Conservation (phyloP, 2,797 vertebrate genomes). For the Helicolenus hilgendorfi region DNA sequence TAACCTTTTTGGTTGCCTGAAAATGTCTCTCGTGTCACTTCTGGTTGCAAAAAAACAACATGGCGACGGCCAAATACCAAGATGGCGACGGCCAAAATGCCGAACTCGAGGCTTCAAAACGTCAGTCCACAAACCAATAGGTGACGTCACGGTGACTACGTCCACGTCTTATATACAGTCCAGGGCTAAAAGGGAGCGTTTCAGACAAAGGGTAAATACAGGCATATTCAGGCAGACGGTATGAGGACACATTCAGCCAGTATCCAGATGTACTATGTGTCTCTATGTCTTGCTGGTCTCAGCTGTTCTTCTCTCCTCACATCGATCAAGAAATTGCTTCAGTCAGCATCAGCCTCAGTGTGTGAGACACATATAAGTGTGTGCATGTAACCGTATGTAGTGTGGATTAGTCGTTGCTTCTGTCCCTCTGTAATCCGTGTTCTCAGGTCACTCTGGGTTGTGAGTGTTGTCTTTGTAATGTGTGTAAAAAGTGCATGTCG, state of each 20-base stretch:
- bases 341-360: slow-evolving; percentile 19
- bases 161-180: no score
- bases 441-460: not conserved
- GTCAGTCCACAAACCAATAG: no score
- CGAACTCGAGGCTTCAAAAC: no score
- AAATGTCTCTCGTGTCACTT: no score
- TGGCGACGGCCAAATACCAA: no score
- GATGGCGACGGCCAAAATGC: no score
- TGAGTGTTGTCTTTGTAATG: not conserved
- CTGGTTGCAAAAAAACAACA: no score
- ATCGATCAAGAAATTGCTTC: slow-evolving; percentile 5
- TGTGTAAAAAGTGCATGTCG: not conserved
- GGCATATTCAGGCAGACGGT: no score
- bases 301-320: slow-evolving; percentile 20
- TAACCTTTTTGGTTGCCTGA: no score
- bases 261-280: not conserved
- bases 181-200: no score
- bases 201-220: no score
- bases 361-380: not conserved
- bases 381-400: not conserved
- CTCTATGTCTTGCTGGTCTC: slow-evolving; percentile 3
- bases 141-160: no score
- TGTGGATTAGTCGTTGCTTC: not conserved
- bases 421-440: not conserved
- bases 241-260: not conserved